A percentile compares a stretch with the other conserved stretches of the same genome.
Conservation (phyloP, 2,888 invertebrate species). For the Druceiella hillmani region DNA sequence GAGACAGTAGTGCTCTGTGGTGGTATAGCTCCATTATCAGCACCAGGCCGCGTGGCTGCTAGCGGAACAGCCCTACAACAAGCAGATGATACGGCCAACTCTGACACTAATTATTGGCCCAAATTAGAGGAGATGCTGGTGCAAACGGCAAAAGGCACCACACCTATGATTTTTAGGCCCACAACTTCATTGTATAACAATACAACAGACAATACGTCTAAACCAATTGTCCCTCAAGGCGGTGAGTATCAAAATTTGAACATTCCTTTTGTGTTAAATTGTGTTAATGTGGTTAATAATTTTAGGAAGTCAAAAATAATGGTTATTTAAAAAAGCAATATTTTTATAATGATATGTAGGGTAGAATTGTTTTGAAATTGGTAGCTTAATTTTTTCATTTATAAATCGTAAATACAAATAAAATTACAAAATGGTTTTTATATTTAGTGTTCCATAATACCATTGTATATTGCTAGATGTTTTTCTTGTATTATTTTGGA, state of each 20-base stretch:
- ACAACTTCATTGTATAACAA: conserved; percentile 67
- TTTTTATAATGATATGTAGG: no score
- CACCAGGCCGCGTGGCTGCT: conserved; percentile 52
- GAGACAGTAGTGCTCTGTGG: conserved; percentile 66
- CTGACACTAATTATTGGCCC: conserved; percentile 54
- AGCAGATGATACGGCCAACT: conserved; percentile 26
- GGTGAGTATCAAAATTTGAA: conserved; percentile 36
- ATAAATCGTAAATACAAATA: no score
- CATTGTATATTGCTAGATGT: no score
- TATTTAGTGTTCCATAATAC: no score
- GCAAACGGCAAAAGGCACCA: conserved; percentile 60
- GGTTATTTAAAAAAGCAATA: conserved; percentile 6
- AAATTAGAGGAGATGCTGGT: conserved; percentile 74
- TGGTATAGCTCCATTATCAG: conserved; percentile 51
- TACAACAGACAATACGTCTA: conserved; percentile 56
- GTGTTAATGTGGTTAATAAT: neutral
- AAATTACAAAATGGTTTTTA: no score
- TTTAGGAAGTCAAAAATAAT: conserved; percentile 13
- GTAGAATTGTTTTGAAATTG: no score
- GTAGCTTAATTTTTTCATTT: no score
- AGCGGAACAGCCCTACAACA: conserved; percentile 41
- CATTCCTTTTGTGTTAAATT: conserved; percentile 13
- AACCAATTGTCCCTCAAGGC: conserved; percentile 68
- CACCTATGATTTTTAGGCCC: conserved; percentile 75
- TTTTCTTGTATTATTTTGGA: no score